phyloP scores from a whole-genome alignment of 2,888 invertebrate species.

The Eilema depressum region DNA sequence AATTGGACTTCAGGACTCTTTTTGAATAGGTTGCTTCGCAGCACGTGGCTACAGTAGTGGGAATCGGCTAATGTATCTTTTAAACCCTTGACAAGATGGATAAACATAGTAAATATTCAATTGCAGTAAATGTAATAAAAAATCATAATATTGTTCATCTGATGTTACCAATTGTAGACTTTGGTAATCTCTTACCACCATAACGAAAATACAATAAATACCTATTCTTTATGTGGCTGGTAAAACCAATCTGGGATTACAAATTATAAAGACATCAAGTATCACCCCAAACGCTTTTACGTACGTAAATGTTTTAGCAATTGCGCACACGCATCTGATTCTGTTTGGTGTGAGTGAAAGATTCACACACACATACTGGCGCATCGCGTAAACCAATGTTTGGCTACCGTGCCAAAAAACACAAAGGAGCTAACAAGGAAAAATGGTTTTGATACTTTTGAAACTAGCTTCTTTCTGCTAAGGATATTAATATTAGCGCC shows the following conservation, averaged over 20 bases:
- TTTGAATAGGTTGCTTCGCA: too few species aligned
- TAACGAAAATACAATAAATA: background rate
- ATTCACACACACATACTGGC: slow-evolving; percentile 56
- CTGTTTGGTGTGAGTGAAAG: slow-evolving; percentile 56
- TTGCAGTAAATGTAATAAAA: too few species aligned
- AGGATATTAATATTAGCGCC: too few species aligned
- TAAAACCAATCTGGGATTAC: background rate
- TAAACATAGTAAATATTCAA: too few species aligned
- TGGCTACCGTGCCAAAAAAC: slow-evolving; percentile 85
- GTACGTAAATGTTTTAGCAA: slow-evolving; percentile 48
- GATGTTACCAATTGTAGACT: too few species aligned
- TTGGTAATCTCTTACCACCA: background rate
- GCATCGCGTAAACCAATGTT: slow-evolving; percentile 82
- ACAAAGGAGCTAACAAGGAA: slow-evolving; percentile 66
- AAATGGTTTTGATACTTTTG: slow-evolving; percentile 69
- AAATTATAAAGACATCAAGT: slow-evolving; percentile 44
- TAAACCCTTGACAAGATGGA: too few species aligned
- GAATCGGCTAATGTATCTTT: too few species aligned
- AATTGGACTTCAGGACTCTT: too few species aligned
- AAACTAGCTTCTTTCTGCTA: background rate
- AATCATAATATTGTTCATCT: too few species aligned
- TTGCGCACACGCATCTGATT: slow-evolving; percentile 34
- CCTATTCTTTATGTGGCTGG: too few species aligned
- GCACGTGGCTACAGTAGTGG: too few species aligned
- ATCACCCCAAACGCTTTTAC: slow-evolving; percentile 52